Evolutionary conservation across 2,888 invertebrate genomes (phyloP).

Genomic region (Furcula furcula): DNA sequence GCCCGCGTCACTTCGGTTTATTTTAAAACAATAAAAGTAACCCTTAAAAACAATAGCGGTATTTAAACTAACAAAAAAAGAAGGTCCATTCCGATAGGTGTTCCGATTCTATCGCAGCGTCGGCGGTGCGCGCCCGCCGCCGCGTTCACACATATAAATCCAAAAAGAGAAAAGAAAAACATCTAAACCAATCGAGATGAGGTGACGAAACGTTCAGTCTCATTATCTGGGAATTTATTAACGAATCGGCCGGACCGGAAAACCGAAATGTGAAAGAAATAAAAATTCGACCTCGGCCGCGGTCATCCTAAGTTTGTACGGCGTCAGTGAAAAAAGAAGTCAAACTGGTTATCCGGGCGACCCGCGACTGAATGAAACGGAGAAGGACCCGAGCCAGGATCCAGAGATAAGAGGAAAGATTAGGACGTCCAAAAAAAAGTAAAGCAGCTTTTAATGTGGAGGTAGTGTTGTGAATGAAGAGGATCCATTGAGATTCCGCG

Average conservation of each 20-base stretch:
- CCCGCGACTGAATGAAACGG: constrained; percentile 78
- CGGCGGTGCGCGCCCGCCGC: constrained; percentile 63
- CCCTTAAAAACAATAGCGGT: constrained; percentile 67
- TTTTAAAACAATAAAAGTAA: constrained; percentile 48
- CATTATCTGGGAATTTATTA: constrained; percentile 82
- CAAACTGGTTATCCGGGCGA: constrained; percentile 72
- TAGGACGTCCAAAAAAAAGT: constrained; percentile 73
- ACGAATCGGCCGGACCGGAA: constrained; percentile 80
- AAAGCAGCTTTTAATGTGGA: constrained; percentile 75
- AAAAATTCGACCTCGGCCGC: constrained; percentile 80
- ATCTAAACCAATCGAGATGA: constrained; percentile 78
- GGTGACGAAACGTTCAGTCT: constrained; percentile 82
- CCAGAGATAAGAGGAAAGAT: constrained; percentile 78
- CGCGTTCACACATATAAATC: constrained; percentile 75
- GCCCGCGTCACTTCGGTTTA: constrained; percentile 28
- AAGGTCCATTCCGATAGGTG: constrained; percentile 62
- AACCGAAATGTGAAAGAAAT: constrained; percentile 81
- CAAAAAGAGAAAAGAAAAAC: constrained; percentile 73
- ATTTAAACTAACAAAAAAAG: constrained; percentile 77
- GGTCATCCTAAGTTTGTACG: constrained; percentile 78
- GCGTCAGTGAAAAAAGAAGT: constrained; percentile 80
- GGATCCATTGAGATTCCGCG: constrained; percentile 74
- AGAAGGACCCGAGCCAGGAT: constrained; percentile 73
- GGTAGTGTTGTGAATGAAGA: constrained; percentile 80
- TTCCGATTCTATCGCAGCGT: constrained; percentile 65